phyloP scores from a whole-genome alignment of 1,140 invertebrate genomes.

The Hyles euphorbiae region DNA sequence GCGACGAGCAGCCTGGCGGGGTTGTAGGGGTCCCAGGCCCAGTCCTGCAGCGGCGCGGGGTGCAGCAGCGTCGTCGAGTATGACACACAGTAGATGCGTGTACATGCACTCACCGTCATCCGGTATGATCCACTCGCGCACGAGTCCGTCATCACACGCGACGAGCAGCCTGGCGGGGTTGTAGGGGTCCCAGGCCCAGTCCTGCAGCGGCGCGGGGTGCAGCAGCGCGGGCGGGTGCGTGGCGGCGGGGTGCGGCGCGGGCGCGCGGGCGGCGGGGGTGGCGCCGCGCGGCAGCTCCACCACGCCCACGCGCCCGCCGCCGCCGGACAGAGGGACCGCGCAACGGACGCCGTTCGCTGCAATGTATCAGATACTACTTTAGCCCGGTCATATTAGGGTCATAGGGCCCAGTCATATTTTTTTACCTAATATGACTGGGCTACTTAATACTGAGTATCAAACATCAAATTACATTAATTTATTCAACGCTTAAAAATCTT shows the following conservation, averaged over 20 bases:
- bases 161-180: slow-evolving; percentile 86
- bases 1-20: too few species aligned
- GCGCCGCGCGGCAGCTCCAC: slow-evolving; percentile 84
- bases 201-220: slow-evolving; percentile 91
- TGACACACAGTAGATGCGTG: too few species aligned
- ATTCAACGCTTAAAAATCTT: too few species aligned
- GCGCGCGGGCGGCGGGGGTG: slow-evolving; percentile 79
- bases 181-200: slow-evolving; percentile 97
- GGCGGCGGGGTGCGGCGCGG: slow-evolving; percentile 77
- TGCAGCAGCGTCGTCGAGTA: too few species aligned
- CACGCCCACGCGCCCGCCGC: slow-evolving; percentile 92
- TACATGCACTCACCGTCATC: slow-evolving; percentile 61
- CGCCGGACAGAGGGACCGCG: slow-evolving; percentile 90
- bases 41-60: too few species aligned
- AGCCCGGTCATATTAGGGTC: too few species aligned
- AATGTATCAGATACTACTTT: too few species aligned
- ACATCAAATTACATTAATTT: too few species aligned
- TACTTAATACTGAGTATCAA: too few species aligned
- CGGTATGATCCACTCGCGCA: slow-evolving; percentile 90
- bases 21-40: too few species aligned
- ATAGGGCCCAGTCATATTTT: too few species aligned
- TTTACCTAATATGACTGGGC: too few species aligned
- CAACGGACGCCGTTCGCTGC: slow-evolving; percentile 89
- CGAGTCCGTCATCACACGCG: slow-evolving; percentile 93
- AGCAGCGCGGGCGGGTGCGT: slow-evolving; percentile 76